Evolutionary conservation across 2,113 vertebrate species (phyloP).

Genomic region (Anser cygnoides): DNA sequence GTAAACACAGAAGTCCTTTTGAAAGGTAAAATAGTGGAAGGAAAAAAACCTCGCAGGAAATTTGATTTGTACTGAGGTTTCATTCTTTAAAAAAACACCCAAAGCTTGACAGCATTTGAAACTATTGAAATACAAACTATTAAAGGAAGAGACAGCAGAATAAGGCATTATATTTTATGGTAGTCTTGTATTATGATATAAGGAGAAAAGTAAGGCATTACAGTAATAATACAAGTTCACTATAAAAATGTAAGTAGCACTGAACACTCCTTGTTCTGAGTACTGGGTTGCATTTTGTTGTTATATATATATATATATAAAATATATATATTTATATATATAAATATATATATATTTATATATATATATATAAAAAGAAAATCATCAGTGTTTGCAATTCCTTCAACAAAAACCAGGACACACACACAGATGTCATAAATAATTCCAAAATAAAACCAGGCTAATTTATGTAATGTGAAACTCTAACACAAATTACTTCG

Average conservation of each 20-base stretch:
- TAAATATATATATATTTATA: not conserved
- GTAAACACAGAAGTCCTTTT: conserved; percentile 4
- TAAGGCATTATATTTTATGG: not conserved
- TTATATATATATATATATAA: not conserved
- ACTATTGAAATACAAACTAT: conserved; percentile 20
- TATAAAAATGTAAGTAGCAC: conserved; percentile 43
- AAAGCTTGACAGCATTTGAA: conserved; percentile 52
- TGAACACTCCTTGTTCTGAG: conserved; percentile 38
- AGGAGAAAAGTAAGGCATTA: not conserved
- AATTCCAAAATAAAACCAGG: conserved; percentile 59
- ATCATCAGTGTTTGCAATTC: conserved; percentile 2
- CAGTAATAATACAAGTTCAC: not conserved
- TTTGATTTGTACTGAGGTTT: conserved; percentile 7
- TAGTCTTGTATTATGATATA: not conserved
- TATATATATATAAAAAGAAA: not conserved
- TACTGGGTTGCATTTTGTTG: conserved; percentile 10
- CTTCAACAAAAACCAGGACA: not conserved
- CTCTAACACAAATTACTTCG: conserved; percentile 47
- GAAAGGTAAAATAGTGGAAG: not conserved
- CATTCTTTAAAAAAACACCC: not conserved
- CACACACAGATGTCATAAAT: conserved; percentile 21
- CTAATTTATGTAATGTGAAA: conserved; percentile 68
- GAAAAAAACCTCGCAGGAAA: not conserved
- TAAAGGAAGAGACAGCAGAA: conserved; percentile 52
- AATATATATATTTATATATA: not conserved